Evolutionary conservation across 1,140 invertebrate genomes (phyloP), one percentile per base, ranked within the genome.

Genomic region (Cydia splendana): DNA sequence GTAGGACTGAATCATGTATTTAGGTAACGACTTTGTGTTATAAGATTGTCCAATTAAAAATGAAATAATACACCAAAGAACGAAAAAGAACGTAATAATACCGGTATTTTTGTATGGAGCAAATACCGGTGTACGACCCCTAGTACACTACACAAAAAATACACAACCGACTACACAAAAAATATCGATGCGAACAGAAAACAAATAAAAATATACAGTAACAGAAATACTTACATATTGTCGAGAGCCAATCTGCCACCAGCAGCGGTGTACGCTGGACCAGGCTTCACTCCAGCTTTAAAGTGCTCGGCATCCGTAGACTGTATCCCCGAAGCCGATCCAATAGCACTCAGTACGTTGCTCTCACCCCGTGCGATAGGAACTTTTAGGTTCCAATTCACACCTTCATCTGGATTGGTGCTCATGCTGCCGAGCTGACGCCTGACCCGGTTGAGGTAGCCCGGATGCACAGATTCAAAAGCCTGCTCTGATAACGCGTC

Each of bases 321-420:
- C 15, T 80, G 82, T 0, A 75, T 65, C 9, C 57, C 80, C 10
- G 67, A 73, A 2, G 81, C 18, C 1, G 78, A 77, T 4, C 81
- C 86, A 38, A 84, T 78, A 9, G 81, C 86, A 77, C 85, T 86
- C n/a, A 87, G 45, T 5, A 81, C 71, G 71, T 87, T 87, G 28
- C 80, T 81, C 24, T 83, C 82, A 62, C 82, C 80, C 2, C 85
- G 76, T n/a, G 81, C 79, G 12, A 87, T 28, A 3, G 85, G 85
- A 5, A 87, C 30, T 67, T 85, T 84, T 0, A 71, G 80, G 74
- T 80, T 81, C 7, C 83, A 20, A 71, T 85, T 85, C 0, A 75
- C 18, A 62, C 73, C 79, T 9, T 84, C 85, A 74, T 85, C 84
- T 10, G 85, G 82, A 71, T 87, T 87, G 0, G 80, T 77, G 24